Conservation (phyloP, 2,888 invertebrate species). For the Archaeoteleia sp. region DNA sequence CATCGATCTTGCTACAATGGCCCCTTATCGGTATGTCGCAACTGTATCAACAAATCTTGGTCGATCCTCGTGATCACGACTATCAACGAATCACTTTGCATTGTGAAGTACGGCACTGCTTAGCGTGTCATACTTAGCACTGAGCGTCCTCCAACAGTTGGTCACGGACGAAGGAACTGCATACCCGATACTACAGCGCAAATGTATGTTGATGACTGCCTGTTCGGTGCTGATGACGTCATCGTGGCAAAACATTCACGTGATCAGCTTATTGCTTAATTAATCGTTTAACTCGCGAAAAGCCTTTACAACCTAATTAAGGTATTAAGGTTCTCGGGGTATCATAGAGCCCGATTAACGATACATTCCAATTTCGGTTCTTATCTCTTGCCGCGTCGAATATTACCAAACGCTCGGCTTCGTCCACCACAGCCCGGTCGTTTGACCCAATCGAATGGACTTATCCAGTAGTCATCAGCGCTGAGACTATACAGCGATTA, state of each 20-base stretch:
- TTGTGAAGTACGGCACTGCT: conserved; percentile 31
- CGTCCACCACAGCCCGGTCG: conserved; percentile 44
- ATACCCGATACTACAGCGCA: conserved; percentile 17
- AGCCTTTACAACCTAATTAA: not conserved
- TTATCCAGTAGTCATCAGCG: conserved; percentile 23
- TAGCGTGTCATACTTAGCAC: conserved; percentile 19
- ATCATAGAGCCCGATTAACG: not conserved
- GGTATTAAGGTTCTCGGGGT: conserved; percentile 1
- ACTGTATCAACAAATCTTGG: conserved; percentile 57
- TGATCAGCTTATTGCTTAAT: conserved; percentile 10
- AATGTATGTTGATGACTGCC: conserved; percentile 31
- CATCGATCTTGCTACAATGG: conserved; percentile 21
- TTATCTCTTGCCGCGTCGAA: too few relatives aligned
- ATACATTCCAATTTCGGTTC: not conserved
- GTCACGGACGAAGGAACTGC: conserved; percentile 13
- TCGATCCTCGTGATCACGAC: conserved; percentile 37
- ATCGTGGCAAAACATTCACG: conserved; percentile 6
- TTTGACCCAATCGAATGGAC: conserved; percentile 48
- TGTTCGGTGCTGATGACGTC: conserved; percentile 6
- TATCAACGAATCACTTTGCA: conserved; percentile 52
- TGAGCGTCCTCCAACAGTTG: conserved; percentile 32
- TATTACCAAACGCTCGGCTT: conserved; percentile 47
- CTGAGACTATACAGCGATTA: conserved; percentile 22
- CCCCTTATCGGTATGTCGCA: conserved; percentile 36
- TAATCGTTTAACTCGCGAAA: not conserved